A percentile compares a stretch with the other conserved stretches of the same genome.
Conservation (phyloP, 2,113 vertebrate species). For the Corydoras sp. region DNA sequence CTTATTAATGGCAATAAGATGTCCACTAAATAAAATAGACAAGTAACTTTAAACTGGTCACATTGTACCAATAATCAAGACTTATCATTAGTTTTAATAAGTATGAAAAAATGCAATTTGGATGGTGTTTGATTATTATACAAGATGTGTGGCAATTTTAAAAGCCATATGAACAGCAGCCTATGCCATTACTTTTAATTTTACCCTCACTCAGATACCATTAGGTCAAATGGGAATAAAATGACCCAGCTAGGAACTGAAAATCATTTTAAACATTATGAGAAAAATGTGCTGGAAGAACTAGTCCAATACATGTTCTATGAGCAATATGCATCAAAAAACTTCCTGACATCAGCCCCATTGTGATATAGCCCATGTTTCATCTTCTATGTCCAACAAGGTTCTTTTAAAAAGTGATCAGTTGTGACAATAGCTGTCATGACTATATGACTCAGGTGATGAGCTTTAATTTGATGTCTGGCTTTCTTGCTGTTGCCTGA, state of each 20-base stretch:
- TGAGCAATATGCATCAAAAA: not conserved
- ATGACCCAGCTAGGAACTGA: not conserved
- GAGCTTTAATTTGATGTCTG: slow-evolving; percentile 32
- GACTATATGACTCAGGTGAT: slow-evolving; percentile 25
- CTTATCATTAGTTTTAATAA: no score
- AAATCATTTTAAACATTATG: not conserved
- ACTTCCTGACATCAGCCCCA: not conserved
- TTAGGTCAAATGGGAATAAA: not conserved
- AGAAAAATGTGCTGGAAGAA: not conserved
- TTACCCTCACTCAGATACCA: not conserved
- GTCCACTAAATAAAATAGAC: no score
- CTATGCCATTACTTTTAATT: not conserved
- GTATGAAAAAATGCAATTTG: no score
- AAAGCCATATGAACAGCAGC: not conserved
- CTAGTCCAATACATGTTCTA: not conserved
- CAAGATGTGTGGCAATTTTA: no score
- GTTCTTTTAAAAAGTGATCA: slow-evolving; percentile 14
- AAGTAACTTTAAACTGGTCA: no score
- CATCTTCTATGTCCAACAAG: slow-evolving; percentile 14
- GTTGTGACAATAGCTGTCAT: slow-evolving; percentile 33
- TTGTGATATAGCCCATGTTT: not conserved
- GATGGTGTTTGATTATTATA: no score
- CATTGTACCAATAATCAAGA: no score
- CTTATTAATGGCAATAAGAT: no score
- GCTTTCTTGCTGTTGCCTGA: slow-evolving; percentile 19